Evolutionary conservation across 2,797 vertebrate genomes (phyloP), one percentile per base, ranked within the genome.

Genomic region (Lagothrix lagotricha): DNA sequence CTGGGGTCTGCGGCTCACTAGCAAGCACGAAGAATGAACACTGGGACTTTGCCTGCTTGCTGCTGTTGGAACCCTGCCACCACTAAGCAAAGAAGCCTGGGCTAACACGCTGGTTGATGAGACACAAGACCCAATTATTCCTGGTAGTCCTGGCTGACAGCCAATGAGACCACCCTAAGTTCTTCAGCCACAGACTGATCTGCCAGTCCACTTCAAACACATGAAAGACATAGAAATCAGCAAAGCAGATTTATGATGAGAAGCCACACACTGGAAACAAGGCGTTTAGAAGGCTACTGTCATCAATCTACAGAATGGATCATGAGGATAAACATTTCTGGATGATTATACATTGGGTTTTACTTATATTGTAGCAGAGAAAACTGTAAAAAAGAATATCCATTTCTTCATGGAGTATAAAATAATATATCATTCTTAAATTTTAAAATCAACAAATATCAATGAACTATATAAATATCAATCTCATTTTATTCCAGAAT

Each of bases 341-440:
- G 20, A 30, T 39, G 33, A 57, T 44, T 20, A 30, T n/a, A 79
- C 50, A n/a, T 22, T 67, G 64, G 4, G 77, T n/a, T 36, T 80
- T 80, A 8, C n/a, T 36, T 24, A 36, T 36, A 80, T 5, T n/a
- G 7, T 80, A 52, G 13, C n/a, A 54, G n/a, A 54, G 50, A 80
- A 54, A 24, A 24, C 77, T 54, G n/a, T 26, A 15, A 54, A 54
- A n/a, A 80, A 80, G 22, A 80, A 48, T 11, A 79, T 72, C n/a
- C 64, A 89, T 61, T 67, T 90, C 61, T 93, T 88, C 50, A 80
- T 75, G 24, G 14, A 81, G 20, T 81, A 75, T 70, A 75, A 93
- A 93, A 75, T 48, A 83, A 95, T 86, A 24, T 26, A 44, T 75
- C 52, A 79, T 81, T 58, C 64, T 41, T 93, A 87, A 90, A 88